Evolutionary conservation across 2,113 vertebrate species (phyloP).

Genomic region (Perca fluviatilis): DNA sequence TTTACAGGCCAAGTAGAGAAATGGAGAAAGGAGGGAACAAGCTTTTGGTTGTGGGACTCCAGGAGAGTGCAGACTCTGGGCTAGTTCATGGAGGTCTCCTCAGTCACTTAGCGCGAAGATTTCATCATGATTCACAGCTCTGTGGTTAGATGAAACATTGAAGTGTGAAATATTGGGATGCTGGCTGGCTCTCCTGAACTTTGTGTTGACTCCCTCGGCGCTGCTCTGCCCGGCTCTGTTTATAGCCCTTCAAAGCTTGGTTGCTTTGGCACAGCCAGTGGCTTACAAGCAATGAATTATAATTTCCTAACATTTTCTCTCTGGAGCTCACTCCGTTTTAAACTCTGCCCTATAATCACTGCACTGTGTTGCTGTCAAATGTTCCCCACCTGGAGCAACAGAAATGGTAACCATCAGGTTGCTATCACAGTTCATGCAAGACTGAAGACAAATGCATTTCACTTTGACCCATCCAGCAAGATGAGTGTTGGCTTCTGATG

Average conservation of each 20-base stretch:
- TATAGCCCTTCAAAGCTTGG: conserved; percentile 54
- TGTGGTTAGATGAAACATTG: conserved; percentile 20
- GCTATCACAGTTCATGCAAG: not conserved
- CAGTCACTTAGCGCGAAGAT: conserved; percentile 32
- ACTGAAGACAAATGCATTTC: not conserved
- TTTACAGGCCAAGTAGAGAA: conserved; percentile 42
- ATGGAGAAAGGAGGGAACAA: conserved; percentile 9
- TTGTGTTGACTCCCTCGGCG: conserved; percentile 38
- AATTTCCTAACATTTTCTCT: conserved; percentile 44
- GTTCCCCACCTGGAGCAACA: conserved; percentile 46
- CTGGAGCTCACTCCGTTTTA: conserved; percentile 31
- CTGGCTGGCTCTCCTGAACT: conserved; percentile 54
- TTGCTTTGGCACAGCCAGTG: conserved; percentile 63
- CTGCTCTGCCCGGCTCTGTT: conserved; percentile 45
- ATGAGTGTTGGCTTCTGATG: not conserved
- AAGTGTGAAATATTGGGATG: conserved; percentile 43
- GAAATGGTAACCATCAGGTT: conserved; percentile 30
- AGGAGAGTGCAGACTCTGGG: conserved; percentile 19
- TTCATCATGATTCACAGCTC: conserved; percentile 53
- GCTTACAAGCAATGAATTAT: conserved; percentile 50
- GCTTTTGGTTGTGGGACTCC: conserved; percentile 2
- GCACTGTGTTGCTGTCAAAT: conserved; percentile 8
- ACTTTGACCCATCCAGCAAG: not conserved
- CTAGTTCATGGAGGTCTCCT: conserved; percentile 35
- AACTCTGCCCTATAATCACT: conserved; percentile 43